A percentile compares a stretch with the other conserved stretches of the same genome.
phyloP scores from a whole-genome alignment of 2,113 vertebrate species.

The Bathybates hornii region DNA sequence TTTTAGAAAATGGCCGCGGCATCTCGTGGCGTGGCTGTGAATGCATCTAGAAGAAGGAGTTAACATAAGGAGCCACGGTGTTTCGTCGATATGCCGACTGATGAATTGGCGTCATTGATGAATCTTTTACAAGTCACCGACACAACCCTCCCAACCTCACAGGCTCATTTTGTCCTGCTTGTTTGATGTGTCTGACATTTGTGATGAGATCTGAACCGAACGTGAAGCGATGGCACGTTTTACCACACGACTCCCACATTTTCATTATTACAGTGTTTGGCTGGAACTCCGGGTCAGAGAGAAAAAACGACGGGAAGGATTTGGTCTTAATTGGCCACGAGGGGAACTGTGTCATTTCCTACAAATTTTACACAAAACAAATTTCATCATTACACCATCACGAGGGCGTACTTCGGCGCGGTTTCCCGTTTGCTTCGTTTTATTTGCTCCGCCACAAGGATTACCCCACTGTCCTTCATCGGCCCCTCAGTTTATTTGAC shows the following conservation, averaged over 20 bases:
- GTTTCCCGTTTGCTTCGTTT: conserved; percentile 39
- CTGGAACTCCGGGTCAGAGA: background rate
- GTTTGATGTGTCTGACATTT: background rate
- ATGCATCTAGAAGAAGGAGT: background rate
- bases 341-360: conserved; percentile 14
- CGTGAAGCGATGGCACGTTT: background rate
- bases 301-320: background rate
- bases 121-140: background rate
- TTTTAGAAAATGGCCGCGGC: background rate
- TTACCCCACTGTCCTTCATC: conserved; percentile 52
- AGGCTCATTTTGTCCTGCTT: background rate
- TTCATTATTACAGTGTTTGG: background rate
- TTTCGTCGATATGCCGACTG: background rate
- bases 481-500: conserved; percentile 49
- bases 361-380: conserved; percentile 22
- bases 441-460: conserved; percentile 6
- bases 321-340: background rate
- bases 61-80: background rate
- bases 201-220: background rate
- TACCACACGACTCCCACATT: background rate
- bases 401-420: conserved; percentile 3
- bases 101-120: background rate
- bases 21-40: background rate
- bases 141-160: background rate
- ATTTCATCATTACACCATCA: conserved; percentile 26